Conservation (phyloP, 2,888 invertebrate genomes). For the Agonopterix arenella region DNA sequence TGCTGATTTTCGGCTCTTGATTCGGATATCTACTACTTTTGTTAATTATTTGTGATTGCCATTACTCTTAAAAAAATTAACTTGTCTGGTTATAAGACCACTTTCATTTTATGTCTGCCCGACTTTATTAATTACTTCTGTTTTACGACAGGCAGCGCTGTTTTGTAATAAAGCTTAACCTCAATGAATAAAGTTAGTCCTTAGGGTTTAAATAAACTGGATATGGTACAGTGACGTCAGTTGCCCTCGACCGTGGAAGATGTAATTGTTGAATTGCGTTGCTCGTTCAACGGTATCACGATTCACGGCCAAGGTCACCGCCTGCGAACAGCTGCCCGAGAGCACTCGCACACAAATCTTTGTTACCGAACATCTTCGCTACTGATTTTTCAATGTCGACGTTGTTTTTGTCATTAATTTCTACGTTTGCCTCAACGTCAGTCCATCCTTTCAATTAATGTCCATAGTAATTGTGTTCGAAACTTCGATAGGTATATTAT, state of each 20-base stretch:
- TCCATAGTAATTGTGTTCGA: no score
- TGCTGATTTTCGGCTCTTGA: no score
- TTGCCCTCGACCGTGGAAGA: constrained; percentile 56
- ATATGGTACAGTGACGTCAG: constrained; percentile 16
- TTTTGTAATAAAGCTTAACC: neutral
- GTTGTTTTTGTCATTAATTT: neutral
- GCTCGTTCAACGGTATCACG: constrained; percentile 56
- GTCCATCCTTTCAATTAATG: no score
- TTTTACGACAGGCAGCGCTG: neutral
- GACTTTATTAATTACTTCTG: constrained; percentile 1
- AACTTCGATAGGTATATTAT: no score
- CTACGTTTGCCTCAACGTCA: no score
- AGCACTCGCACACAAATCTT: neutral
- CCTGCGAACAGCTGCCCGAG: constrained; percentile 33
- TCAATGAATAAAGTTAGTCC: constrained; percentile 1
- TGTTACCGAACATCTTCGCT: neutral
- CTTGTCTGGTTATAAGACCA: neutral
- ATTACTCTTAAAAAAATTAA: no score
- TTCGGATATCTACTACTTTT: no score
- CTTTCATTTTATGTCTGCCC: neutral
- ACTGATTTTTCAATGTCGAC: neutral
- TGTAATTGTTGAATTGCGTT: constrained; percentile 63
- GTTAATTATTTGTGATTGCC: no score
- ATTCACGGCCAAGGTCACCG: constrained; percentile 50
- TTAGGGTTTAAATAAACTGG: constrained; percentile 2